These are phyloP conservation scores for Alethe castanea DNA, from an alignment of 2,113 vertebrate genomes.

Conservation along the genomic window DNA sequence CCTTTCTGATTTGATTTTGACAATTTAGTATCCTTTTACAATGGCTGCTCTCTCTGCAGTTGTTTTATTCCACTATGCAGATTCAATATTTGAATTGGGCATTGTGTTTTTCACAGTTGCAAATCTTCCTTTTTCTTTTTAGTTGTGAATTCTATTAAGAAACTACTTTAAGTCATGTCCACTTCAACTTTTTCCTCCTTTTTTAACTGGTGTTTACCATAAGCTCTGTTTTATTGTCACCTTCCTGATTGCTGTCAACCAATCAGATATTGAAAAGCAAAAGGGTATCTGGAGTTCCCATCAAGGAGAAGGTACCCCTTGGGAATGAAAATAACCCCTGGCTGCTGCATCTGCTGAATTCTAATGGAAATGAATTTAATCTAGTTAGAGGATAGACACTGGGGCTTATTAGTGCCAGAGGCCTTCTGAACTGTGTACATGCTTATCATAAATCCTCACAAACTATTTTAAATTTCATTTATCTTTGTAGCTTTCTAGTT, in stretches of 20 bases:
- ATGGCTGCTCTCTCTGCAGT: not conserved
- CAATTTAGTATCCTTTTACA: not conserved
- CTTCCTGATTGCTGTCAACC: not conserved
- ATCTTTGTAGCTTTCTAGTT: not conserved
- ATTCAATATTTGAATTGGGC: not conserved
- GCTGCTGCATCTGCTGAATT: conserved; percentile 28
- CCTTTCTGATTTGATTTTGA: not conserved
- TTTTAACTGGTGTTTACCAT: not conserved
- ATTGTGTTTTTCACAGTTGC: not conserved
- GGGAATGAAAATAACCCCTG: not conserved
- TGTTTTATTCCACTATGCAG: not conserved
- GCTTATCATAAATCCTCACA: conserved; percentile 6
- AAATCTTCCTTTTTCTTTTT: not conserved
- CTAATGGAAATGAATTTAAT: conserved; percentile 31
- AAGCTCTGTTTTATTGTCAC: not conserved
- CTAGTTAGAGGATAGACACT: not conserved
- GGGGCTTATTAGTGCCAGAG: conserved; percentile 20
- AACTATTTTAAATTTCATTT: conserved; percentile 10
- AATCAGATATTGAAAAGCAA: not conserved
- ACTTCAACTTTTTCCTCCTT: not conserved
- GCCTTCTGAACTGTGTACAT: not conserved
- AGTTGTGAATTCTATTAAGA: not conserved
- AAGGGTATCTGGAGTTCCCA: not conserved
- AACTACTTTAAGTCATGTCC: not conserved
- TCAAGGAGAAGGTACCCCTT: not conserved